These are phyloP conservation scores for Neoarius graeffei DNA, from an alignment of 2,113 vertebrate species.

Conservation along the genomic window DNA sequence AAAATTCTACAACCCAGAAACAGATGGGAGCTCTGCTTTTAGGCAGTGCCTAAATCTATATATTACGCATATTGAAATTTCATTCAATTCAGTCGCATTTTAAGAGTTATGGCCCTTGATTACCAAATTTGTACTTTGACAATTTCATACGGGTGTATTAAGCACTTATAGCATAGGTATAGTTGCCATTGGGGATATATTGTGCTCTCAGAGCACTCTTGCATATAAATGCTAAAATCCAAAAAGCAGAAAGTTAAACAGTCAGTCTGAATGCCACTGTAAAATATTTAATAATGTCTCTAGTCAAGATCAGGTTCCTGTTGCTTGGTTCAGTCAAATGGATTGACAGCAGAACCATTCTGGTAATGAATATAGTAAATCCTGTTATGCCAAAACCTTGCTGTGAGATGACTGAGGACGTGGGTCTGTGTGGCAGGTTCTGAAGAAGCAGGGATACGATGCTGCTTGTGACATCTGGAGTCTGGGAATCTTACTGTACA, in stretches of 20 bases:
- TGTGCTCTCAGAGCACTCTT: too few species aligned
- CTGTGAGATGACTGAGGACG: background rate
- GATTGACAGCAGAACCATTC: background rate
- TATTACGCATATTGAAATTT: too few species aligned
- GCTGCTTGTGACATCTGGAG: slow-evolving; percentile 97
- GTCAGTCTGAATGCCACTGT: background rate
- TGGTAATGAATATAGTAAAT: background rate
- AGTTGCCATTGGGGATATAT: too few species aligned
- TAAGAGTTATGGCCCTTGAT: too few species aligned
- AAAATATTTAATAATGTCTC: background rate
- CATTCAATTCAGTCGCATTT: too few species aligned
- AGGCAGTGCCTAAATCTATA: too few species aligned
- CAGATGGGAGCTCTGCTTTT: too few species aligned
- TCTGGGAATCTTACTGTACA: slow-evolving; percentile 90
- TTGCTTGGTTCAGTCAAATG: background rate
- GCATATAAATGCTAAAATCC: background rate
- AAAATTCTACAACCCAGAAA: too few species aligned
- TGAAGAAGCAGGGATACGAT: slow-evolving; percentile 93
- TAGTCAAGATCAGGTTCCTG: background rate
- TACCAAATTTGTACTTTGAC: too few species aligned
- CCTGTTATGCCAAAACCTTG: background rate
- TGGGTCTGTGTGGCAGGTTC: slow-evolving; percentile 71
- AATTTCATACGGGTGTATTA: too few species aligned
- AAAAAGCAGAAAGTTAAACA: background rate
- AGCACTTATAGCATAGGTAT: too few species aligned